Percentiles rank a stretch among this genome's conserved stretches.
phyloP scores from a whole-genome alignment of 2,113 vertebrate genomes.

The Cynopterus brachyotis region DNA sequence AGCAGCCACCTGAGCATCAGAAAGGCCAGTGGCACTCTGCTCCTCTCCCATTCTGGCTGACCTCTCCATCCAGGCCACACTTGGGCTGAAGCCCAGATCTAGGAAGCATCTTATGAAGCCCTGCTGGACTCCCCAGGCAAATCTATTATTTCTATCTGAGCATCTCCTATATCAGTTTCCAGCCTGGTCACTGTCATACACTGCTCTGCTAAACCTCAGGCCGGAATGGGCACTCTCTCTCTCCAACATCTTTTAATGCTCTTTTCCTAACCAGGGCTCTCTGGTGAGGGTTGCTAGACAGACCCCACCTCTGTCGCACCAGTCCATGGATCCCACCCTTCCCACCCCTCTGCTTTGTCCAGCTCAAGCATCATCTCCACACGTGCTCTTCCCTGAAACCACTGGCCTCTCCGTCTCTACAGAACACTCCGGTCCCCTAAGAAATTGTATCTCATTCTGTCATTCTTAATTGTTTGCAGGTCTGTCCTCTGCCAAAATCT shows the following conservation, averaged over 20 bases:
- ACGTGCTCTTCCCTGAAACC: too few species aligned
- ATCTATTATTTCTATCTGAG: neutral
- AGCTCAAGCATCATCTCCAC: too few species aligned
- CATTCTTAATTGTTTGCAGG: neutral
- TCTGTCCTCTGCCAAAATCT: neutral
- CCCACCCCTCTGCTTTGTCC: too few species aligned
- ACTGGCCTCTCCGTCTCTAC: neutral
- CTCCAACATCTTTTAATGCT: neutral
- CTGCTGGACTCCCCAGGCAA: neutral
- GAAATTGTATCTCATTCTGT: neutral
- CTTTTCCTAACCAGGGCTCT: neutral
- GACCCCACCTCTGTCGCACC: neutral
- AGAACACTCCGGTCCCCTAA: neutral
- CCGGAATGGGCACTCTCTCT: neutral
- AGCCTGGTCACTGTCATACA: too few species aligned
- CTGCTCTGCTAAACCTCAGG: neutral
- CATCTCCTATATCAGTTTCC: fast-evolving
- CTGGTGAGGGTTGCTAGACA: too few species aligned
- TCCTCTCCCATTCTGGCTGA: neutral
- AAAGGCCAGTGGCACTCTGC: neutral
- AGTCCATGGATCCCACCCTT: fast-evolving
- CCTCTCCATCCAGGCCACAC: neutral
- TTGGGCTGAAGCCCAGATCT: neutral
- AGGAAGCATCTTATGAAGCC: neutral
- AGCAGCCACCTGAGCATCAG: neutral